A percentile compares a stretch with the other conserved stretches of the same genome.
phyloP scores from a whole-genome alignment of 2,888 invertebrate species.

The Boloria selene region DNA sequence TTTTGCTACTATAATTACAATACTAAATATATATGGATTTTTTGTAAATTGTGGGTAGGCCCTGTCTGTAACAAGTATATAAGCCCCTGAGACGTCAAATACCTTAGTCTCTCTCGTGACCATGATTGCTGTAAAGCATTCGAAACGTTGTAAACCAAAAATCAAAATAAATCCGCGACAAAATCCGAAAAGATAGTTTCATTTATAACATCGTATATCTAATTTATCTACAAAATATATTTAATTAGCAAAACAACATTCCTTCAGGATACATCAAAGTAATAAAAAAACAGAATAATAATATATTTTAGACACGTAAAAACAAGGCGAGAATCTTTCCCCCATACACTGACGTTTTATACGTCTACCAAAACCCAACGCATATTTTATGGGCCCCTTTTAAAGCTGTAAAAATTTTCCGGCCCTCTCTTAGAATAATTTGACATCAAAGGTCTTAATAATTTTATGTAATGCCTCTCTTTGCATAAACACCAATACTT shows the following conservation, averaged over 20 bases:
- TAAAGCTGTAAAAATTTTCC: conserved; percentile 43
- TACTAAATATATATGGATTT: too few relatives aligned
- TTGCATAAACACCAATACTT: conserved; percentile 37
- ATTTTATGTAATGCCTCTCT: conserved; percentile 38
- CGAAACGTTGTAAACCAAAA: too few relatives aligned
- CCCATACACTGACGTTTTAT: conserved; percentile 36
- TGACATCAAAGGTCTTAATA: conserved; percentile 43
- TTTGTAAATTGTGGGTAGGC: too few relatives aligned
- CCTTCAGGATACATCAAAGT: conserved; percentile 27
- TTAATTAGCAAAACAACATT: neutral
- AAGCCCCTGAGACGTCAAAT: too few relatives aligned
- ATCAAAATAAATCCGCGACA: too few relatives aligned
- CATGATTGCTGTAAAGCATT: too few relatives aligned
- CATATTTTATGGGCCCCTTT: conserved; percentile 43
- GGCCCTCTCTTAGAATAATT: conserved; percentile 41
- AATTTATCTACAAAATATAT: neutral
- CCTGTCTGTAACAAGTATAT: too few relatives aligned
- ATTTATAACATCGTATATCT: neutral
- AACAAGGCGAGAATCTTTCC: conserved; percentile 38
- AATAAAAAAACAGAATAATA: conserved; percentile 22
- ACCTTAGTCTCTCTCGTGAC: too few relatives aligned
- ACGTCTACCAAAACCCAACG: conserved; percentile 37
- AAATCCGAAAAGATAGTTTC: too few relatives aligned
- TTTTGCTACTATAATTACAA: too few relatives aligned
- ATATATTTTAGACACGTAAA: conserved; percentile 40